Percentiles rank a stretch among this genome's conserved stretches.
These are phyloP conservation scores for Argynnis bischoffii DNA, from an alignment of 2,888 invertebrate species.

Conservation along the genomic window DNA sequence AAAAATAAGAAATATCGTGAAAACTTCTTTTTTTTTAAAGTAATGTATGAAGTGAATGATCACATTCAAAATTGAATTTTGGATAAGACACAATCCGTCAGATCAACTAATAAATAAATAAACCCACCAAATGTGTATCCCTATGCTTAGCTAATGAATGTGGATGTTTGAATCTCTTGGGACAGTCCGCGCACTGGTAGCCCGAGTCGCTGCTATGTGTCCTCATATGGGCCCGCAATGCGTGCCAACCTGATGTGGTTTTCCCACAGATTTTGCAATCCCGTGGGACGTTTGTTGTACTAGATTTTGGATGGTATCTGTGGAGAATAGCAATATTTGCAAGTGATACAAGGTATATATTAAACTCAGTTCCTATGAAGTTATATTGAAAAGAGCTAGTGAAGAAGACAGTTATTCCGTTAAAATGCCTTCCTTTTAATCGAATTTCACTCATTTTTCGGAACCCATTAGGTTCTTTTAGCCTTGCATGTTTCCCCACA, in stretches of 20 bases:
- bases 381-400: no score
- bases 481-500: no score
- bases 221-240: constrained; percentile 52
- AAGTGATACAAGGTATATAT: not conserved
- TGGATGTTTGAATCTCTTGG: constrained; percentile 69
- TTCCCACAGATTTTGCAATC: constrained; percentile 64
- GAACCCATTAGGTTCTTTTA: no score
- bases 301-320: constrained; percentile 57
- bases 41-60: not conserved
- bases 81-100: no score
- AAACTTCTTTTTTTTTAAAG: no score
- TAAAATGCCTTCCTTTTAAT: no score
- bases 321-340: not conserved
- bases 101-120: not conserved
- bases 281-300: constrained; percentile 43
- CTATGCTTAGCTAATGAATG: constrained; percentile 73
- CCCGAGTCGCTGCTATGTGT: constrained; percentile 57
- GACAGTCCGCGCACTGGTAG: constrained; percentile 66
- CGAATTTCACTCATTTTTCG: no score
- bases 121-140: constrained; percentile 67
- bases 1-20: no score
- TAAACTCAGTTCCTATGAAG: no score
- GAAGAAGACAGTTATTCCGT: no score
- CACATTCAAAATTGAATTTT: not conserved
- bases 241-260: constrained; percentile 49